Conservation (phyloP, 2,888 invertebrate species). For the Cylindroiulus punctatus region DNA sequence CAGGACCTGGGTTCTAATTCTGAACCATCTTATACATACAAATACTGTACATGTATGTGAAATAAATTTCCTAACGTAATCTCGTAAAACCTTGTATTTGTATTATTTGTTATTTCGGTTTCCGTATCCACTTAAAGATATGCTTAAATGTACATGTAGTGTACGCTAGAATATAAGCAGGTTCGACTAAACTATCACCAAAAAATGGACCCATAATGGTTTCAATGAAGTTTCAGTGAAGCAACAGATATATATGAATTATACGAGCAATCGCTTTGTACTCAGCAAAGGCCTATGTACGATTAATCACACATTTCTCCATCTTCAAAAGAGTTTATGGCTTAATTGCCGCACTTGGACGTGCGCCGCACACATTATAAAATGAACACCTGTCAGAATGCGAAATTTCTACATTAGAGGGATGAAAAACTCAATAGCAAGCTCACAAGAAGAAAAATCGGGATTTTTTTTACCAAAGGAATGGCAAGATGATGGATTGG, state of each 20-base stretch:
- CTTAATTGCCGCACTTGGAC: background rate
- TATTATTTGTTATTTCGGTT: too few relatives aligned
- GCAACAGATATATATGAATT: background rate
- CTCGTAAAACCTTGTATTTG: too few relatives aligned
- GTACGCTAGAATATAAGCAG: too few relatives aligned
- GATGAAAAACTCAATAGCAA: background rate
- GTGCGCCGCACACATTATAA: background rate
- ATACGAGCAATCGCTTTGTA: background rate
- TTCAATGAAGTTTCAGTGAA: background rate
- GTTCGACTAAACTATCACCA: background rate
- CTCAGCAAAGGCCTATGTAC: background rate
- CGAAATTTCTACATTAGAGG: background rate
- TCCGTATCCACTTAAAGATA: too few relatives aligned
- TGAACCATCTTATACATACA: too few relatives aligned
- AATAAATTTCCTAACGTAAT: too few relatives aligned
- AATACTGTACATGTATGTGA: too few relatives aligned
- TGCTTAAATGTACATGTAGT: too few relatives aligned
- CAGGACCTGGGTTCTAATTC: too few relatives aligned
- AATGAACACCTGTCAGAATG: background rate
- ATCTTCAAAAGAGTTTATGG: background rate
- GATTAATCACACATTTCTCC: background rate
- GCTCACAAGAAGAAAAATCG: background rate
- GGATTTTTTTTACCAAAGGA: background rate
- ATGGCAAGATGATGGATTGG: constrained; percentile 26
- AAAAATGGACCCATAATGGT: background rate